These are phyloP conservation scores for Zaprionus lineosus DNA, from an alignment of 2,888 invertebrate genomes.

Conservation along the genomic window DNA sequence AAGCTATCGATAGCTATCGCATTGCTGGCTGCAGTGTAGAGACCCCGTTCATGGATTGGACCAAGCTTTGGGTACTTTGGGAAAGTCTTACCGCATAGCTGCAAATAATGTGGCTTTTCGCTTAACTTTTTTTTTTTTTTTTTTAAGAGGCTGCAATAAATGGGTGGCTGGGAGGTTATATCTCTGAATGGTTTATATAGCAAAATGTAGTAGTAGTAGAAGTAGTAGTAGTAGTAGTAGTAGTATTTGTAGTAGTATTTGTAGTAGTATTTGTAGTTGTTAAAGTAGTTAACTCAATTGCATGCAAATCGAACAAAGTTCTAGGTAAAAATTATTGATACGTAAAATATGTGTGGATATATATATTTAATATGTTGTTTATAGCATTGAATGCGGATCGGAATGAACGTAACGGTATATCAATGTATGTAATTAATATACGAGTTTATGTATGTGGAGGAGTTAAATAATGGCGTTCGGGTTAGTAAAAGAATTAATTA, in stretches of 20 bases:
- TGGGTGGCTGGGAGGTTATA: constrained; percentile 44
- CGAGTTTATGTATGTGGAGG: too few species aligned
- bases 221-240: too few species aligned
- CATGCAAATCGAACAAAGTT: constrained; percentile 68
- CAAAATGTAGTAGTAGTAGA: too few species aligned
- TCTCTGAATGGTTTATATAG: too few species aligned
- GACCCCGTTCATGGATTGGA: too few species aligned
- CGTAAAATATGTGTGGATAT: constrained; percentile 36
- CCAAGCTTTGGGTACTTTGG: background rate
- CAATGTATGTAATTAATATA: constrained; percentile 29
- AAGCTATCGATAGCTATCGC: constrained; percentile 4
- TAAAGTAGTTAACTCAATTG: constrained; percentile 60
- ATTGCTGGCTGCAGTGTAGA: too few species aligned
- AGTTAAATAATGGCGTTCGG: too few species aligned
- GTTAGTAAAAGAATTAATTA: constrained; percentile 6
- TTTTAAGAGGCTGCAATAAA: constrained; percentile 47
- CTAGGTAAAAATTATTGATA: too few species aligned
- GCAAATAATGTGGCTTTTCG: constrained; percentile 27
- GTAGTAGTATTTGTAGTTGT: constrained; percentile 27
- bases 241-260: background rate
- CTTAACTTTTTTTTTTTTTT: background rate
- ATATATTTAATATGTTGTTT: constrained; percentile 17
- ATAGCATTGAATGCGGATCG: constrained; percentile 12
- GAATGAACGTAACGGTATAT: too few species aligned
- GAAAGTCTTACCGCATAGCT: constrained; percentile 47